A percentile compares a stretch with the other conserved stretches of the same genome.
phyloP scores from a whole-genome alignment of 2,113 vertebrate genomes.

The Trematocara nigrifrons region DNA sequence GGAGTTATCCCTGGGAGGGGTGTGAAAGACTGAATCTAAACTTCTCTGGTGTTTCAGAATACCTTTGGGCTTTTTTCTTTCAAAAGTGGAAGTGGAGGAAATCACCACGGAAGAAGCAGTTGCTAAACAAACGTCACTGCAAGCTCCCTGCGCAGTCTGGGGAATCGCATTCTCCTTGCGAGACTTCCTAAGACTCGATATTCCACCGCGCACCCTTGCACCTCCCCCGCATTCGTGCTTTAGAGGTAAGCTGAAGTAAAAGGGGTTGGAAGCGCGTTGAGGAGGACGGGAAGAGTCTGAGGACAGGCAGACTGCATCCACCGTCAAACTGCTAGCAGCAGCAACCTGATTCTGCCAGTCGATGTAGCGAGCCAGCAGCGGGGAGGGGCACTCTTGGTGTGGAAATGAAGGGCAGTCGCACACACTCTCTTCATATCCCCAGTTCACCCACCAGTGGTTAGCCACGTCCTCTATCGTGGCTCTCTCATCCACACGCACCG shows the following conservation, averaged over 20 bases:
- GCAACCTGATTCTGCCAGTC: slow-evolving; percentile 71
- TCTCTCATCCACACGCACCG: slow-evolving; percentile 65
- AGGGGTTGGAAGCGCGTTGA: slow-evolving; percentile 1
- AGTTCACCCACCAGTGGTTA: slow-evolving; percentile 81
- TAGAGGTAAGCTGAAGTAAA: slow-evolving; percentile 53
- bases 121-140: neutral
- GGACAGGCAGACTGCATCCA: neutral
- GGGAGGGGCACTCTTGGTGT: slow-evolving; percentile 68
- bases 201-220: slow-evolving; percentile 18
- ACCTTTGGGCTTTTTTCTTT: slow-evolving; percentile 71
- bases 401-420: slow-evolving; percentile 66
- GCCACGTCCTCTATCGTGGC: slow-evolving; percentile 77
- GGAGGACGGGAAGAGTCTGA: slow-evolving; percentile 19
- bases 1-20: slow-evolving; percentile 21
- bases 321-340: neutral
- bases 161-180: slow-evolving; percentile 75
- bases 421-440: slow-evolving; percentile 69
- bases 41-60: slow-evolving; percentile 76
- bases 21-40: slow-evolving; percentile 66
- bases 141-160: slow-evolving; percentile 38
- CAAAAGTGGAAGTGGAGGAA: slow-evolving; percentile 16
- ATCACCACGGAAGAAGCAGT: neutral
- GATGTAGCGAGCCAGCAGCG: slow-evolving; percentile 72
- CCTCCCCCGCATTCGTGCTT: slow-evolving; percentile 17
- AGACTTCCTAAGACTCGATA: slow-evolving; percentile 71